These are phyloP conservation scores for Quadroppia sp. DNA, from an alignment of 2,888 invertebrate species.

Conservation along the genomic window DNA sequence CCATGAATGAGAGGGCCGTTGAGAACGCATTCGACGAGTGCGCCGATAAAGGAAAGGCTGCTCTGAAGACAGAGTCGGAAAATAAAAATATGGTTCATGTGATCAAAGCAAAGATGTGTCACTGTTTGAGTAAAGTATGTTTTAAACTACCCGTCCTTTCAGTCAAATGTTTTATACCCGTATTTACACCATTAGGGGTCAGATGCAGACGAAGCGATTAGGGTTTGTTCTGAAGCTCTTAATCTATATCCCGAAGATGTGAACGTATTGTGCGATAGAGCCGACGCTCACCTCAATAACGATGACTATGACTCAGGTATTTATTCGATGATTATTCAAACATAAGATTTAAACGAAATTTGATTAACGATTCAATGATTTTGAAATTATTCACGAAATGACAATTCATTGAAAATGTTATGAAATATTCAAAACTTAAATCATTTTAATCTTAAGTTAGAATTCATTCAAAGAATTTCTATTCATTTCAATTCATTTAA, in stretches of 20 bases:
- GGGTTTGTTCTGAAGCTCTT: slow-evolving; percentile 73
- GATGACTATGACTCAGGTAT: slow-evolving; percentile 84
- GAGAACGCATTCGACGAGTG: slow-evolving; percentile 66
- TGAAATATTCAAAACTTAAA: too few species aligned
- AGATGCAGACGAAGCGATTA: slow-evolving; percentile 66
- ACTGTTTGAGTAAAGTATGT: slow-evolving; percentile 60
- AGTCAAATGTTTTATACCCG: neutral
- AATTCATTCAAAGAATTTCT: too few species aligned
- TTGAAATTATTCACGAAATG: too few species aligned
- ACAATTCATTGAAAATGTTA: too few species aligned
- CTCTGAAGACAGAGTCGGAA: slow-evolving; percentile 65
- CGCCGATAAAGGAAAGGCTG: slow-evolving; percentile 62
- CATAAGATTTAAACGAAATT: too few species aligned
- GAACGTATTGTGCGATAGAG: slow-evolving; percentile 78
- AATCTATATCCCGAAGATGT: slow-evolving; percentile 63
- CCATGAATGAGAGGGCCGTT: slow-evolving; percentile 56
- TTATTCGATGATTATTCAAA: neutral
- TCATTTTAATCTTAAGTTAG: too few species aligned
- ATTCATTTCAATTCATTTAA: too few species aligned
- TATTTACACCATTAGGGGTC: slow-evolving; percentile 59
- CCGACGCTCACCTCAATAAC: slow-evolving; percentile 79
- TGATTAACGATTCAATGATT: too few species aligned
- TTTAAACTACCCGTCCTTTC: neutral
- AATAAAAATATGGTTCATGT: slow-evolving; percentile 64
- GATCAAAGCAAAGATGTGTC: slow-evolving; percentile 71